A percentile compares a stretch with the other conserved stretches of the same genome.
Evolutionary conservation across 2,797 vertebrate species (phyloP).

Genomic region (Diceros bicornis): DNA sequence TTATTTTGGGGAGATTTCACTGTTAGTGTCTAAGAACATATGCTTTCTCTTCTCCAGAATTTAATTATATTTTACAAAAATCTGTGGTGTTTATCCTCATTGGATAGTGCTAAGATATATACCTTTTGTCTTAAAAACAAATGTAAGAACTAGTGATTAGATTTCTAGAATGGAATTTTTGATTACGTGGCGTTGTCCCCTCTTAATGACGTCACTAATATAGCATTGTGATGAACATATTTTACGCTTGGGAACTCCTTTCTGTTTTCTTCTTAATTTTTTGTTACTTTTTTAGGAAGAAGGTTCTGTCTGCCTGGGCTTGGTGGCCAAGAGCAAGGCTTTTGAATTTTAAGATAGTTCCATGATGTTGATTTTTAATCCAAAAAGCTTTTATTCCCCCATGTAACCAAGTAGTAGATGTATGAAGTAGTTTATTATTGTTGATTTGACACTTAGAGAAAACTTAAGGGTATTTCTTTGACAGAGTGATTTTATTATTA

Average conservation of each 20-base stretch:
- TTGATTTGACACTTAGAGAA: conserved; percentile 6
- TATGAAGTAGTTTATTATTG: neutral
- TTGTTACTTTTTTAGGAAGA: neutral
- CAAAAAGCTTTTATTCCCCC: neutral
- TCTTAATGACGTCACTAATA: neutral
- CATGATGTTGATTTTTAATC: conserved; percentile 25
- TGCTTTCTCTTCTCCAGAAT: neutral
- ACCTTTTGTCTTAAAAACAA: conserved; percentile 32
- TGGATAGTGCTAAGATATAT: neutral
- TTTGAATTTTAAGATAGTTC: conserved; percentile 35
- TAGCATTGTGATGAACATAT: neutral
- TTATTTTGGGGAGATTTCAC: conserved; percentile 40
- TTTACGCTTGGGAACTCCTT: neutral
- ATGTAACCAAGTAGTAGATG: conserved; percentile 10
- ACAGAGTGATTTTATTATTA: neutral
- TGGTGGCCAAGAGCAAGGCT: neutral
- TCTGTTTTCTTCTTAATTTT: neutral
- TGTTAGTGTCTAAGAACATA: neutral
- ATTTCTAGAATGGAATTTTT: conserved; percentile 44
- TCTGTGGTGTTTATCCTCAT: neutral
- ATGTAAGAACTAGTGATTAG: neutral
- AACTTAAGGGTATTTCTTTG: conserved; percentile 24
- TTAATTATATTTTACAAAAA: conserved; percentile 48
- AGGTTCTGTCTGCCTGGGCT: neutral
- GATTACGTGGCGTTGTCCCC: neutral